Evolutionary conservation across 1,140 invertebrate genomes (phyloP), one percentile per base, ranked within the genome.

Genomic region (Hycleus cichorii): DNA sequence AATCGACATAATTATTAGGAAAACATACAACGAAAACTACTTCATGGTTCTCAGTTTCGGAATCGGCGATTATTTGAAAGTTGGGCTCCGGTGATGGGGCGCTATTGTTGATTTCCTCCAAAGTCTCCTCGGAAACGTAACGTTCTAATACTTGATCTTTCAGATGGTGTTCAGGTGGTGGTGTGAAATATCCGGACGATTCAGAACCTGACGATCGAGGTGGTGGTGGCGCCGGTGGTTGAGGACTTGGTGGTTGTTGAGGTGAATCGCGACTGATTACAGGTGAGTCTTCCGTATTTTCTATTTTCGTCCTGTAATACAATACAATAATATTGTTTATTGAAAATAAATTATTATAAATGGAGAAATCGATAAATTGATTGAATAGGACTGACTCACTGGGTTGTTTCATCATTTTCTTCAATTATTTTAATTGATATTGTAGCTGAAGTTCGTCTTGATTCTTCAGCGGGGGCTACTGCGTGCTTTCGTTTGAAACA

Each of bases 121-220:
- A 51, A 39, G n/a, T 32, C 18, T 58, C 57, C 12, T 58, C 47
- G 3, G 26, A 38, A 32, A 25, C 10, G 45, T 8, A 48, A 2
- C 26, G 24, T 39, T 48, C 27, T 9, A 48, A 10, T n/a, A 25
- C 11, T 49, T 57, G 39, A 24, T 53, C 51, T 18, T 53, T 53
- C 27, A 59, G 48, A 40, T 64, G 61, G 8, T 60, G 60, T 4
- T 55, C 66, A 0, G 70, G 68, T 26, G 72, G 69, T 32, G 70
- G 70, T 11, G 72, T 73, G 46, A 67, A 72, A 47, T 72, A 73
- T 2, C 69, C 72, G 6, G 72, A 72, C 26, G 72, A 71, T 57
- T 73, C 72, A 2, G 70, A 72, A 18, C 70, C 69, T 6, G 72
- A 73, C 5, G 72, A 69, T 27, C 39, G 55, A 3, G 64, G 58